Evolutionary conservation across 1,140 invertebrate species (phyloP).

Genomic region (Rhopalosiphum padi): DNA sequence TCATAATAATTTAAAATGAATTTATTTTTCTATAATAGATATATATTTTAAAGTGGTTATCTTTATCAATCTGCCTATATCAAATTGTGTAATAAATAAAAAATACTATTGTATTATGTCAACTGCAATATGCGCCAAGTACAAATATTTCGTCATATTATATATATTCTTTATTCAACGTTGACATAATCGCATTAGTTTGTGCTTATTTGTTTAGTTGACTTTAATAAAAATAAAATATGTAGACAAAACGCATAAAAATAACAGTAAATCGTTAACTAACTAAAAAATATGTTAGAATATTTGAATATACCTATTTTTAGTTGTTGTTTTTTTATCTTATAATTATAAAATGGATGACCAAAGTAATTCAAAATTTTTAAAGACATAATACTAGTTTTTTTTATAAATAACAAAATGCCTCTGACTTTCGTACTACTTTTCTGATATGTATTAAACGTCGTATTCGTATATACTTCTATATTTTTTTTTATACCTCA

Average conservation of each 20-base stretch:
- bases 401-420: background rate
- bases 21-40: background rate
- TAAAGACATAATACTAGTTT: background rate
- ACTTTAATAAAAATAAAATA: background rate
- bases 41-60: background rate
- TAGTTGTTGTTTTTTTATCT: background rate
- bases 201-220: background rate
- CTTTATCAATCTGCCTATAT: background rate
- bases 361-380: too few species aligned
- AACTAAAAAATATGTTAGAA: background rate
- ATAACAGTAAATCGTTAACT: background rate
- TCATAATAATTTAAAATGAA: background rate
- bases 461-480: background rate
- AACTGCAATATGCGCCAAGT: background rate
- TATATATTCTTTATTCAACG: background rate
- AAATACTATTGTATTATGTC: background rate
- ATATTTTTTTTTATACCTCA: constrained; percentile 22
- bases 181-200: background rate
- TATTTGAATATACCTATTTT: background rate
- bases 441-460: constrained; percentile 5
- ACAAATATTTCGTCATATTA: background rate
- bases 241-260: background rate
- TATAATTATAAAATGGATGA: background rate
- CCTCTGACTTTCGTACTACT: background rate
- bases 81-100: background rate